Evolutionary conservation across 2,113 vertebrate species (phyloP).

Genomic region (Brevimyrus niger): DNA sequence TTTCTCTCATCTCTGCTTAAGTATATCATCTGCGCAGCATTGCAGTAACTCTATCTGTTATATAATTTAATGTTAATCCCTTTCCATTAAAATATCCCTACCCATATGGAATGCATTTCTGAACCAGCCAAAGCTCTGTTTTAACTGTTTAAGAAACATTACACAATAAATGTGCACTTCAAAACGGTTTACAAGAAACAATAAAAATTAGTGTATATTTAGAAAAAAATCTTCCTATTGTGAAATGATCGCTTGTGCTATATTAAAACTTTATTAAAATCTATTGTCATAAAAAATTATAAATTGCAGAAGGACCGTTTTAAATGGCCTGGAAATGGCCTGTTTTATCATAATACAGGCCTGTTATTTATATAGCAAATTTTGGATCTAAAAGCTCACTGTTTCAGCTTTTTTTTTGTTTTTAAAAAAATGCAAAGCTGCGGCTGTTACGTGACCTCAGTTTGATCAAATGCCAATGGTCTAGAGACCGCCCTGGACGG

Average conservation of each 20-base stretch:
- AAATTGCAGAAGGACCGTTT: neutral
- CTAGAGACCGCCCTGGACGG: neutral
- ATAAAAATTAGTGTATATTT: neutral
- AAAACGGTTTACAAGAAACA: neutral
- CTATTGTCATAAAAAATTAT: neutral
- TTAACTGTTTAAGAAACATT: neutral
- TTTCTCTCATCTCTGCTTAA: neutral
- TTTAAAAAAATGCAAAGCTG: neutral
- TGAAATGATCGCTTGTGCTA: neutral
- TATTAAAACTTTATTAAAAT: neutral
- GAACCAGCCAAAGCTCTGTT: neutral
- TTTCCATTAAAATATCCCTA: neutral
- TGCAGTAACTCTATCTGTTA: neutral
- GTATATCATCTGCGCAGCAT: neutral
- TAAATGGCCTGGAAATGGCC: neutral
- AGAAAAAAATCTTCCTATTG: neutral
- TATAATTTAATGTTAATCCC: neutral
- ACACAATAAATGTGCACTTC: neutral
- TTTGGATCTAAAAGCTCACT: neutral
- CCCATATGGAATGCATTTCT: neutral
- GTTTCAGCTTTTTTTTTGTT: neutral
- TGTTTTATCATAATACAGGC: neutral
- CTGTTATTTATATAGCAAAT: neutral
- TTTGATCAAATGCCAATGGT: neutral
- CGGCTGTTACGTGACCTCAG: neutral